Conservation (phyloP, 2,113 vertebrate species). For the Mustela nigripes region DNA sequence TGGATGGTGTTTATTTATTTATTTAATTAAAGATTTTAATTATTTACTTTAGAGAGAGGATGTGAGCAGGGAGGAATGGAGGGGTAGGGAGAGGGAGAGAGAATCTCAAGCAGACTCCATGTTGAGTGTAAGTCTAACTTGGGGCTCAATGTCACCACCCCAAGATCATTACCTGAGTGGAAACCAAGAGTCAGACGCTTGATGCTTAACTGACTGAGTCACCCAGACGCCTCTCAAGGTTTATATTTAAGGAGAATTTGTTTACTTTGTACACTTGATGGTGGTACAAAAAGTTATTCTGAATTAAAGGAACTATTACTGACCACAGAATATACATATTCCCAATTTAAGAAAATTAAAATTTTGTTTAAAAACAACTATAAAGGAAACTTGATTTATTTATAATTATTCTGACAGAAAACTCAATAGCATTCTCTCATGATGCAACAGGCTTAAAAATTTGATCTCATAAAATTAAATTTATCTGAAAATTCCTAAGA, state of each 20-base stretch:
- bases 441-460: conserved; percentile 17
- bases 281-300: conserved; percentile 49
- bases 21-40: background rate
- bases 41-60: background rate
- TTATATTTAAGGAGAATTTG: conserved; percentile 38
- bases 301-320: conserved; percentile 45
- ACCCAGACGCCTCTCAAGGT: background rate
- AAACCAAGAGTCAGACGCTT: background rate
- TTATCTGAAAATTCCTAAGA: conserved; percentile 53
- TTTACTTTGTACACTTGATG: conserved; percentile 5
- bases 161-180: background rate
- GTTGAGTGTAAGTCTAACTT: background rate
- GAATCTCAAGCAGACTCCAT: background rate
- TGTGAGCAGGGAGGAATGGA: background rate
- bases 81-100: background rate
- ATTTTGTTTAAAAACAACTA: conserved; percentile 46
- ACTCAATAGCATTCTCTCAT: conserved; percentile 30
- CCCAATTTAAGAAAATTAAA: conserved; percentile 17
- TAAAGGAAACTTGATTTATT: conserved; percentile 5
- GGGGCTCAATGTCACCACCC: background rate
- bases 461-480: conserved; percentile 41
- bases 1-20: background rate
- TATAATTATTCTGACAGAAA: conserved; percentile 63
- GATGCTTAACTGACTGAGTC: background rate
- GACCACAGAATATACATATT: background rate